Conservation (phyloP, 1,140 invertebrate species). For the Musca vetustissima region DNA sequence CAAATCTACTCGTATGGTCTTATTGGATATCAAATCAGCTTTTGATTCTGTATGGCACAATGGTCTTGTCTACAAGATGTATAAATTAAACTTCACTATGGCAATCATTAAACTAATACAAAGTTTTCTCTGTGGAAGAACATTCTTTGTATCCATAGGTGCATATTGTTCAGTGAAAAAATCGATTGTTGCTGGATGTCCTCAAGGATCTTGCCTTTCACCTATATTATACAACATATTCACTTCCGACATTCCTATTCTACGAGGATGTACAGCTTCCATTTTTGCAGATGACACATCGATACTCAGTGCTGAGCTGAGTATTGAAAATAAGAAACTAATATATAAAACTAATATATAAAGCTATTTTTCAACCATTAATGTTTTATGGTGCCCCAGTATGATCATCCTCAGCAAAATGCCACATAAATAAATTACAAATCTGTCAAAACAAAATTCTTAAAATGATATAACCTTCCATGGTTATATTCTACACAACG, state of each 20-base stretch:
- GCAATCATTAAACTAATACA: slow-evolving; percentile 32
- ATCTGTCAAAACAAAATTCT: background rate
- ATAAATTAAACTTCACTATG: slow-evolving; percentile 22
- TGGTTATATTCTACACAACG: background rate
- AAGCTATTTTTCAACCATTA: background rate
- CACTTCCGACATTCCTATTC: background rate
- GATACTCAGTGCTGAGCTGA: background rate
- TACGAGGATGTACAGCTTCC: background rate
- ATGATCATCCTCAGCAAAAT: background rate
- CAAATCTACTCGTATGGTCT: slow-evolving; percentile 33
- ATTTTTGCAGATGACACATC: background rate
- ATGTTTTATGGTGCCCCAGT: background rate
- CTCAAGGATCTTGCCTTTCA: slow-evolving; percentile 3
- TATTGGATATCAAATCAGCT: slow-evolving; percentile 47
- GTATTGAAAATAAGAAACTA: background rate
- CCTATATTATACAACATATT: background rate
- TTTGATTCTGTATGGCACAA: slow-evolving; percentile 47
- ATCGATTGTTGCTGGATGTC: background rate
- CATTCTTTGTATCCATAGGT: background rate
- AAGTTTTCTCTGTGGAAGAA: background rate
- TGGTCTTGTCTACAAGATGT: slow-evolving; percentile 41
- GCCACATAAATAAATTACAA: background rate
- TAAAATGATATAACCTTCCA: background rate
- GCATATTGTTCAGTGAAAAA: too few relatives aligned
- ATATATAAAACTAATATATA: too few relatives aligned